A percentile compares a stretch with the other conserved stretches of the same genome.
These are phyloP conservation scores for Ectemnius cavifrons DNA, from an alignment of 2,888 invertebrate genomes.

Conservation along the genomic window DNA sequence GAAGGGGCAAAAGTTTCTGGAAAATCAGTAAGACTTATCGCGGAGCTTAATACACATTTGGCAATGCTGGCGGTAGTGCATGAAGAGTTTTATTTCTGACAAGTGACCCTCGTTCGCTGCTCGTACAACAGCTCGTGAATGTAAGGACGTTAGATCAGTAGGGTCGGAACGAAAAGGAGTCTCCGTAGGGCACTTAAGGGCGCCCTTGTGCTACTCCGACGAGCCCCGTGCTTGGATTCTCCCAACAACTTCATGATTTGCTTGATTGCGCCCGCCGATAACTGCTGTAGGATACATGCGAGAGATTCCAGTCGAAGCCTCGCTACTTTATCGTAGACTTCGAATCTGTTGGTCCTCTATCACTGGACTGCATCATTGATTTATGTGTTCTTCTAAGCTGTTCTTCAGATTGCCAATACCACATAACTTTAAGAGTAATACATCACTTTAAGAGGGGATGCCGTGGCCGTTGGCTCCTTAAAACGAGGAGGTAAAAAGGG, in stretches of 20 bases:
- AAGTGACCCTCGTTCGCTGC: constrained; percentile 62
- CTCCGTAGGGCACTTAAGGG: constrained; percentile 75
- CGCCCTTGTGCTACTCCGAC: constrained; percentile 64
- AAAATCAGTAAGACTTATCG: constrained; percentile 40
- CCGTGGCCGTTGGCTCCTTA: no score
- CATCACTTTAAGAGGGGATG: background rate
- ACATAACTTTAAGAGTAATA: constrained; percentile 5
- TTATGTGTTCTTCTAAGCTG: constrained; percentile 1
- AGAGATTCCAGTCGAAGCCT: constrained; percentile 50
- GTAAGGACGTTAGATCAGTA: constrained; percentile 68
- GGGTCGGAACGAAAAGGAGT: constrained; percentile 71
- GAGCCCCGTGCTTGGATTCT: constrained; percentile 57
- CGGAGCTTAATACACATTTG: constrained; percentile 50
- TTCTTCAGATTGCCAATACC: background rate
- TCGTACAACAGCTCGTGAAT: constrained; percentile 65
- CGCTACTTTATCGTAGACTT: constrained; percentile 40
- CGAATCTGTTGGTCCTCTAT: constrained; percentile 29
- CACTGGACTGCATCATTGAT: constrained; percentile 19
- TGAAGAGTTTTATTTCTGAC: constrained; percentile 57
- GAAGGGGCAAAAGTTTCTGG: background rate
- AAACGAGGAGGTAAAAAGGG: no score
- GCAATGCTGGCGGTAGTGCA: constrained; percentile 56
- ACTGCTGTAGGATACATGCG: constrained; percentile 56
- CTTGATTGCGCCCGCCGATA: constrained; percentile 70
- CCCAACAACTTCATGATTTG: constrained; percentile 74